Base-by-base conservation (phyloP, 2,797 vertebrate species). In the Chelonia mydas region DNA sequence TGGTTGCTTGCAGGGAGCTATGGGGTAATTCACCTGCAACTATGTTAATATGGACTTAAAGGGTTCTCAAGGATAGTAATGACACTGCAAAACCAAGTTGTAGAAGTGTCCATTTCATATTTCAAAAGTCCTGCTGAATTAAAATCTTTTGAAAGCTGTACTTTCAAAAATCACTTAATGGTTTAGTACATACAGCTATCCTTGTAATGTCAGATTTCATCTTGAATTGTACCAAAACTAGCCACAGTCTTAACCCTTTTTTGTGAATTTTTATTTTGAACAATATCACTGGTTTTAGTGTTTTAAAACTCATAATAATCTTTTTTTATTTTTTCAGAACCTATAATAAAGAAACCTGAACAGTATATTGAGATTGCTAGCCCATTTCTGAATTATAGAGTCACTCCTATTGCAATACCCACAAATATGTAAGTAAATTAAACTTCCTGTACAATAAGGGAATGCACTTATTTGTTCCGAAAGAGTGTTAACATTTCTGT, bases 331-430 rank as follows among this genome's bases (percentile, higher is more conserved):
- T 91, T 94, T 96, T 76, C 96, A 99, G 99, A 98, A 88, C 51
- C 94, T 28, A 45, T 97, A 83, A 85, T 98, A 87, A 97, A 98
- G 96, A 98, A 99, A 96, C 97, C 98, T 80, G 98, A 99, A 74
- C 97, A 98, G 93, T 98, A 99, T 92, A 93, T 99, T 92, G 99
- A 99, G 95, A 98, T 99, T 92, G 97, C 98, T 97, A 99, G 99
- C 92, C 98, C 98, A 8, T 99, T 99, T 98, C 96, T 99, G 49
- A 98, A 98, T 97, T 97, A 97, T 80, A 97, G 93, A 90, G 95
- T 98, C 92, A 95, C 94, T 96, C 91, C 96, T 49, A 77, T 98
- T 88, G 87, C 57, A 65, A 94, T 97, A 53, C 96, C 96, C 87
- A 95, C 96, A 92, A 94, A 98, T 83, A 93, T 11, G 99, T 99